phyloP scores from a whole-genome alignment of 2,113 vertebrate genomes.

The Brachyistius frenatus region DNA sequence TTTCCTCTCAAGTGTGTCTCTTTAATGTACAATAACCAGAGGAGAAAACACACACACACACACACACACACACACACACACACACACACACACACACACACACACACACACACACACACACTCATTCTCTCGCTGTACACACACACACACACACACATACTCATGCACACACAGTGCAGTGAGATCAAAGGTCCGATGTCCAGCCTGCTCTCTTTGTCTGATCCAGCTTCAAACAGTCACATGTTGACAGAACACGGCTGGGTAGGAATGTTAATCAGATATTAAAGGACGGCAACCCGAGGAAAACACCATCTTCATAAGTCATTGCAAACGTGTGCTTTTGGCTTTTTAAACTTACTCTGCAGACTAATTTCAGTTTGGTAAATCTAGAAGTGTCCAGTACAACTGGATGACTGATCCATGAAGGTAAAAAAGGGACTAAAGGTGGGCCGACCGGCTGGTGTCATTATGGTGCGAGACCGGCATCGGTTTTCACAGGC shows the following conservation, averaged over 20 bases:
- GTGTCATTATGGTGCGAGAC: no score
- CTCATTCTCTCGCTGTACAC: slow-evolving; percentile 12
- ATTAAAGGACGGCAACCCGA: neutral
- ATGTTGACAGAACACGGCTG: slow-evolving; percentile 55
- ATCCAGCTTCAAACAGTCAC: slow-evolving; percentile 69
- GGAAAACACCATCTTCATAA: no score
- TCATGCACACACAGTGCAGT: slow-evolving; percentile 26
- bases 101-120: slow-evolving; percentile 15
- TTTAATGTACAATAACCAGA: slow-evolving; percentile 58
- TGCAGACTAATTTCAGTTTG: no score
- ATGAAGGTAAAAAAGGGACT: no score
- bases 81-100: slow-evolving; percentile 26
- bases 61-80: slow-evolving; percentile 9
- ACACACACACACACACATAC: slow-evolving; percentile 24
- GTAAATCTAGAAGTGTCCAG: no score
- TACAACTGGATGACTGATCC: no score
- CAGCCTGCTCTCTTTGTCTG: slow-evolving; percentile 64
- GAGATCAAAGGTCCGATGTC: slow-evolving; percentile 75
- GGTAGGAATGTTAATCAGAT: slow-evolving; percentile 66
- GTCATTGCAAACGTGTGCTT: no score
- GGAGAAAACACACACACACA: slow-evolving; percentile 13
- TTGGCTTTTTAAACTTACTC: no score
- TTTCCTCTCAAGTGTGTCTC: slow-evolving; percentile 63
- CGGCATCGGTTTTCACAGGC: no score
- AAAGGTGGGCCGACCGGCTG: no score